phyloP scores from a whole-genome alignment of 2,888 invertebrate genomes.

The Eutolmus rufibarbis region DNA sequence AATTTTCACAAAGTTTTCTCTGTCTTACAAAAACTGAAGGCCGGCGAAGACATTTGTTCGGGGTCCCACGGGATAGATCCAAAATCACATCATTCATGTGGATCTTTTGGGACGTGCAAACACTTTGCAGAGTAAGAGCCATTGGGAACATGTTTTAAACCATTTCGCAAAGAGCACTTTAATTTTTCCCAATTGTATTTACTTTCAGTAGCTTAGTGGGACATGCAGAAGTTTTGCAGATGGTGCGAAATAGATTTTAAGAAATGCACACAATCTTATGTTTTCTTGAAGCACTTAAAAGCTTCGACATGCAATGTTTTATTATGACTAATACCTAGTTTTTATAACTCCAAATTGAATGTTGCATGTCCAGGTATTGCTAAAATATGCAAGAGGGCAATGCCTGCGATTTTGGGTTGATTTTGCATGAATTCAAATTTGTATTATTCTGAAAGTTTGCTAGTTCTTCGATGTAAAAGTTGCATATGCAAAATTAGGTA shows the following conservation, averaged over 20 bases:
- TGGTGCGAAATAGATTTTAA: background rate
- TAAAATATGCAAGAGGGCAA: background rate
- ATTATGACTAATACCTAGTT: background rate
- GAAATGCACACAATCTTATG: background rate
- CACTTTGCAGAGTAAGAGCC: background rate
- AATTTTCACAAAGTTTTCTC: background rate
- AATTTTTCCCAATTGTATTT: background rate
- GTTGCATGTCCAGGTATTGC: background rate
- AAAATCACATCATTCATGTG: background rate
- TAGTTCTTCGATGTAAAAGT: background rate
- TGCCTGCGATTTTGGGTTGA: background rate
- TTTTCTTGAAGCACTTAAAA: background rate
- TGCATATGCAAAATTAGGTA: background rate
- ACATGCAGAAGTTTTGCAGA: background rate
- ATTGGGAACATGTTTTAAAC: background rate
- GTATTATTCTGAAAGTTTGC: background rate
- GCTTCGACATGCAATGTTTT: background rate
- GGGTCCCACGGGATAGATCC: background rate
- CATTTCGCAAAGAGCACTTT: background rate
- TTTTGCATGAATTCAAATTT: background rate
- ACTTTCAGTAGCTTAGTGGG: background rate
- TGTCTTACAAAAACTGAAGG: background rate
- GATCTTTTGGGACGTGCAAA: background rate
- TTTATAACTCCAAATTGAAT: background rate
- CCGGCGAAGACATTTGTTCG: background rate